Evolutionary conservation across 2,113 vertebrate species (phyloP), one percentile per base, ranked within the genome.

Genomic region (Scalopus aquaticus): DNA sequence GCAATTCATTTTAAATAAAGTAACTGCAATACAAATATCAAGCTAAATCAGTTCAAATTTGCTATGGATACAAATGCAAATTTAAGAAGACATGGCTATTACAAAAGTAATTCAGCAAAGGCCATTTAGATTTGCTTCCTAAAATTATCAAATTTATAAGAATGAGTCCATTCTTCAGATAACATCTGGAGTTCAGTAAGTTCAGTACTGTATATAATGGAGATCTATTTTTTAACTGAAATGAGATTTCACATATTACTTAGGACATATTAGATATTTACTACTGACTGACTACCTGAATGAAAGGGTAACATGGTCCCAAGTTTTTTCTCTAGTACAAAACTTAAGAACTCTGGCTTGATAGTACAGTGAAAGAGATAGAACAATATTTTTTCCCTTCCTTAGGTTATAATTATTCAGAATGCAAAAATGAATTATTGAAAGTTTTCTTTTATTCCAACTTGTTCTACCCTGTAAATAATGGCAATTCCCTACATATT

Each of bases 71-170:
- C 72, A 81, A 88, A 88, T 94, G 72, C 16, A 94, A 65, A 90
- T 79, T 62, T 22, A 83, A 97, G 69, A 93, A 37, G 83, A 88
- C 67, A 62, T 49, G 30, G 80, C 60, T 88, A 44, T 77, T 67
- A 30, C 56, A 78, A 35, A 84, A 84, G 77, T 73, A 51, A 95
- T 69, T 95, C 77, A 84, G 22, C 49, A 77, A 94, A 96, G 85
- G 42, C 32, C 56, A 37, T 39, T 70, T 6, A 77, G 19, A 56
- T 78, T 92, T 86, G 20, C 79, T 95, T 89, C 78, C 76, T 76
- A 65, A 44, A 92, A 69, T 95, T 42, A 95, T 11, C 85, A 78
- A 73, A 73, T 73, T 77, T 92, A 11, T 74, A 90, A 90, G n/a
- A 58, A 28, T 0, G 24, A n/a, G 58, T 62, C 22, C 13, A 69